Conservation (phyloP, 2,113 vertebrate species). For the Indri indri region DNA sequence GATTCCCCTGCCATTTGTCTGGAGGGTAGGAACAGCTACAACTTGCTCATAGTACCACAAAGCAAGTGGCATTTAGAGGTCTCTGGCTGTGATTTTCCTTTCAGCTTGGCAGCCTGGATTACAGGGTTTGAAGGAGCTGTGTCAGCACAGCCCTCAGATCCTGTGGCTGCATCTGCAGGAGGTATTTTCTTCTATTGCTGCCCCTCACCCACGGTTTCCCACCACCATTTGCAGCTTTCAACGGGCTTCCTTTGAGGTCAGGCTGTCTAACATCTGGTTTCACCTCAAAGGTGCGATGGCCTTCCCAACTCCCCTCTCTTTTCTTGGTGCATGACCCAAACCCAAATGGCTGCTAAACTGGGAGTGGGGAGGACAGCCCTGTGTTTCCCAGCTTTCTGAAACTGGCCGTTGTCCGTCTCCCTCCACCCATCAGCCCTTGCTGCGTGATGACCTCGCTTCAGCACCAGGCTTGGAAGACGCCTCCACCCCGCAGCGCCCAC, state of each 20-base stretch:
- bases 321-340: background rate
- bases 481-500: background rate
- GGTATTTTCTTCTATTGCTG: constrained; percentile 29
- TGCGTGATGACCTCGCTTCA: background rate
- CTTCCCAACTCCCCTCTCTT: background rate
- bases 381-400: background rate
- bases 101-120: constrained; percentile 55
- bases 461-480: background rate
- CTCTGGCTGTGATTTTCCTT: background rate
- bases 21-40: background rate
- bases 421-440: background rate
- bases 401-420: background rate
- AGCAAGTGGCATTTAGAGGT: background rate
- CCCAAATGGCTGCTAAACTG: background rate
- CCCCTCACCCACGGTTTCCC: background rate
- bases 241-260: background rate
- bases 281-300: background rate
- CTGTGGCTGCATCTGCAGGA: background rate
- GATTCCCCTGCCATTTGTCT: background rate
- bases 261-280: background rate
- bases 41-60: background rate
- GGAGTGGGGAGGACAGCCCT: background rate
- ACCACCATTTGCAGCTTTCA: background rate
- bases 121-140: background rate
- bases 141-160: rapidly evolving